Evolutionary conservation across 1,140 invertebrate species (phyloP).

Genomic region (Scylla paramamosain): DNA sequence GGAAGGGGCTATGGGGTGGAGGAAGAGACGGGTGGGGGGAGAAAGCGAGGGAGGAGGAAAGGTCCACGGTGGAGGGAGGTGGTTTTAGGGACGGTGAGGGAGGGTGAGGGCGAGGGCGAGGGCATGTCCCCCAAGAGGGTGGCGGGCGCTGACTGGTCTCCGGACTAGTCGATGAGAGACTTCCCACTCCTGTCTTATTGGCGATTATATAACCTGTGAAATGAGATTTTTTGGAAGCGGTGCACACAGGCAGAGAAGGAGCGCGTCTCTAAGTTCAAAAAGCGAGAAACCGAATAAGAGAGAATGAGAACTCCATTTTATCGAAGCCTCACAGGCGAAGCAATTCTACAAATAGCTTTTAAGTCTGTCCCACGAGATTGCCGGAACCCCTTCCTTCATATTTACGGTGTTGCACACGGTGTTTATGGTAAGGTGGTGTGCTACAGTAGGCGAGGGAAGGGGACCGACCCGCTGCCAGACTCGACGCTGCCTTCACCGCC

Average conservation of each 20-base stretch:
- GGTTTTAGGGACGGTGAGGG: background rate
- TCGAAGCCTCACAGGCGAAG: conserved; percentile 74
- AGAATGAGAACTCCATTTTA: conserved; percentile 58
- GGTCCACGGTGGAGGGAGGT: background rate
- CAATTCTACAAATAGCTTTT: conserved; percentile 75
- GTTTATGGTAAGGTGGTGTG: conserved; percentile 63
- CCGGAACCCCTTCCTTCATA: conserved; percentile 64
- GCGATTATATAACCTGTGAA: conserved; percentile 66
- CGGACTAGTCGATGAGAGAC: conserved; percentile 58
- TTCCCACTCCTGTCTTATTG: conserved; percentile 61
- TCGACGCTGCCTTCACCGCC: background rate
- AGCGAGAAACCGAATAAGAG: conserved; percentile 11
- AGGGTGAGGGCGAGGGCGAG: conserved; percentile 22
- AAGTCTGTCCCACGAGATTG: conserved; percentile 74
- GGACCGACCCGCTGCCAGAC: background rate
- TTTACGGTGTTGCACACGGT: conserved; percentile 68
- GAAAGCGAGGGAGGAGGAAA: background rate
- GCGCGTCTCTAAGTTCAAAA: background rate
- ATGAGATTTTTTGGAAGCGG: conserved; percentile 57
- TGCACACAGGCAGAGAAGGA: background rate
- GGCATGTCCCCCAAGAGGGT: background rate
- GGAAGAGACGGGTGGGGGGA: background rate
- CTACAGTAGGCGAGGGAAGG: conserved; percentile 49
- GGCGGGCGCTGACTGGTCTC: background rate
- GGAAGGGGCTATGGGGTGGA: background rate